Evolutionary conservation across 2,888 invertebrate genomes (phyloP), one percentile per base, ranked within the genome.

Genomic region (Caenorhabditis uteleia): DNA sequence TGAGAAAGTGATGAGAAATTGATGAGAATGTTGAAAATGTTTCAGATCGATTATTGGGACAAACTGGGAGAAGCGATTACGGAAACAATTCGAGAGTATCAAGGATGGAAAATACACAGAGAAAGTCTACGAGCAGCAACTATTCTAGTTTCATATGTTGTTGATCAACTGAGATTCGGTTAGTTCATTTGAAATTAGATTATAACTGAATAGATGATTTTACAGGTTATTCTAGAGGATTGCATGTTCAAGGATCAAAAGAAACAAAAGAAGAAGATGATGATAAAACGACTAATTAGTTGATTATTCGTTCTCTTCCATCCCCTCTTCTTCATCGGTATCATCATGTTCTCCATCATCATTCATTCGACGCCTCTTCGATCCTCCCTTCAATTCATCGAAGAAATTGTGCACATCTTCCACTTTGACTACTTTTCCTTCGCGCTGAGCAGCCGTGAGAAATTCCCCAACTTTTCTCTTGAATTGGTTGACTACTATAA

Each of bases 41-140:
- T 58, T 33, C 40, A 73, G 58, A 59, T 66, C 12, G 75, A 75
- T 43, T 68, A 69, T 43, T 76, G 74, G 75, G 77, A 77, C 48
- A 56, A 64, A 20, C 47, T 77, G 29, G 77, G 77, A 14, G 75
- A 77, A 38, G 65, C 71, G 16, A 65, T 74, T 12, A 70, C 72
- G 3, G 74, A 71, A 53, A 70, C 75, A 18, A 70, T 73, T 21
- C 60, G 73, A 10, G 73, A 74, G 45, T 70, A 70, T 53, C 73
- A 76, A 21, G 71, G 74, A 26, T 74, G 72, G 71, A 56, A 71
- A 26, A 68, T 66, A 26, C 73, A 74, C 26, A 44, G 73, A 2
- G 73, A 77, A 21, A 70, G 69, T 25, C 48, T 74, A 12, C 38
- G 68, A 12, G 75, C 75, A 4, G 71, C 75, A 42, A 74, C 75